phyloP scores from a whole-genome alignment of 2,888 invertebrate species.

The Drosophila ezoana region DNA sequence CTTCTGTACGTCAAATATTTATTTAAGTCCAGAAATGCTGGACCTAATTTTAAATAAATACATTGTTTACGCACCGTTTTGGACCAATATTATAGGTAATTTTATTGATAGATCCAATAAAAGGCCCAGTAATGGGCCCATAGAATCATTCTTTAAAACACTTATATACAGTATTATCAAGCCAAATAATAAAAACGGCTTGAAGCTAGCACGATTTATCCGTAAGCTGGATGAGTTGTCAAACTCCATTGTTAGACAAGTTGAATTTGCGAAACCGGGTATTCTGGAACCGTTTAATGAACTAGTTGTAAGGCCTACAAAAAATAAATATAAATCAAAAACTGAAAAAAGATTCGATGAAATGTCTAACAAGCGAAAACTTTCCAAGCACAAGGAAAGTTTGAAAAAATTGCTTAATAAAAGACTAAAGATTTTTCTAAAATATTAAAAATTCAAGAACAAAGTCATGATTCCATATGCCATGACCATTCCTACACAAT shows the following conservation, averaged over 20 bases:
- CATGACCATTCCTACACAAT: too few relatives aligned
- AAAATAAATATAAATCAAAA: background rate
- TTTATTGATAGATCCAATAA: background rate
- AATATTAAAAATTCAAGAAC: too few relatives aligned
- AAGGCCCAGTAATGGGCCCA: constrained; percentile 6
- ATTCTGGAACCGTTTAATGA: background rate
- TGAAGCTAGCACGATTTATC: background rate
- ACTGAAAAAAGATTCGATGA: background rate
- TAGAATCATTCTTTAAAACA: constrained; percentile 7
- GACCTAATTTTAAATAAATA: background rate
- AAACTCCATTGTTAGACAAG: background rate
- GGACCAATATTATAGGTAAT: background rate
- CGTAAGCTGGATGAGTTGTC: background rate
- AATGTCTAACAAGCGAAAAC: background rate
- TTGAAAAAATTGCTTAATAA: too few relatives aligned
- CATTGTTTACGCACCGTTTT: too few relatives aligned
- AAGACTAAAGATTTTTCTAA: too few relatives aligned
- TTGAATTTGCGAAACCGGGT: background rate
- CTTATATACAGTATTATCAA: background rate
- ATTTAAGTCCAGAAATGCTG: constrained; percentile 1
- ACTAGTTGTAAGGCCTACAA: background rate
- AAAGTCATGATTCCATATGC: too few relatives aligned
- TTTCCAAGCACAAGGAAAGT: background rate
- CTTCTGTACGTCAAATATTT: background rate
- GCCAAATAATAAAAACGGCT: background rate